A percentile compares a stretch with the other conserved stretches of the same genome.
phyloP scores from a whole-genome alignment of 2,113 vertebrate species.

The Myanophis thanlyinensis region DNA sequence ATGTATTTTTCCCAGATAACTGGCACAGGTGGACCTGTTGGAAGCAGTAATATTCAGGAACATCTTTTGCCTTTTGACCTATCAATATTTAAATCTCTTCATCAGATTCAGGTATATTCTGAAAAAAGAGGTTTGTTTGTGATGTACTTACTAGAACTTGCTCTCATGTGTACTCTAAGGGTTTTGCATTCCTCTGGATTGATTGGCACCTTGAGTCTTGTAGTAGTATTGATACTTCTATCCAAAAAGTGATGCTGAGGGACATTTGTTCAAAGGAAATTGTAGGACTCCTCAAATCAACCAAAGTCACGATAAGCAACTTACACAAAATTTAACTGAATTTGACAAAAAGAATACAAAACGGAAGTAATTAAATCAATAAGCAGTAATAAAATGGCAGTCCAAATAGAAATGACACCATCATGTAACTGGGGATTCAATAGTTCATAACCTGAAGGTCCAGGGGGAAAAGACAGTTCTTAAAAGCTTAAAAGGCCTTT shows the following conservation, averaged over 20 bases:
- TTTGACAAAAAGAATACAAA: not conserved
- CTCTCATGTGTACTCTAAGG: not conserved
- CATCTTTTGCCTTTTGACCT: conserved; percentile 87
- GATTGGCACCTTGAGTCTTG: not conserved
- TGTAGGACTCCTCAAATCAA: not conserved
- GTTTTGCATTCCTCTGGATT: not conserved
- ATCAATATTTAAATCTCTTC: conserved; percentile 92
- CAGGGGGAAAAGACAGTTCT: not conserved
- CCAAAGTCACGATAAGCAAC: not conserved
- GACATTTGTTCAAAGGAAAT: not conserved
- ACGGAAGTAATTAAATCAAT: not conserved
- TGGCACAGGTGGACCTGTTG: conserved; percentile 83
- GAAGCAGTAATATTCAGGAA: conserved; percentile 94
- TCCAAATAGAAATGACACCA: not conserved
- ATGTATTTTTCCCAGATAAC: conserved; percentile 74
- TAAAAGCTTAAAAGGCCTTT: not conserved
- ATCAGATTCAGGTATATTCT: conserved; percentile 89
- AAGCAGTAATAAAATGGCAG: not conserved
- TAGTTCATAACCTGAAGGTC: not conserved
- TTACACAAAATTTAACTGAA: not conserved
- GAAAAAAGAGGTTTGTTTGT: not conserved
- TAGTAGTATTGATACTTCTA: not conserved
- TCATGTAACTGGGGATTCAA: not conserved
- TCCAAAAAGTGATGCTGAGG: not conserved
- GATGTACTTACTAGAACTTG: not conserved